phyloP scores from a whole-genome alignment of 2,113 vertebrate species.

The Rynchops niger region DNA sequence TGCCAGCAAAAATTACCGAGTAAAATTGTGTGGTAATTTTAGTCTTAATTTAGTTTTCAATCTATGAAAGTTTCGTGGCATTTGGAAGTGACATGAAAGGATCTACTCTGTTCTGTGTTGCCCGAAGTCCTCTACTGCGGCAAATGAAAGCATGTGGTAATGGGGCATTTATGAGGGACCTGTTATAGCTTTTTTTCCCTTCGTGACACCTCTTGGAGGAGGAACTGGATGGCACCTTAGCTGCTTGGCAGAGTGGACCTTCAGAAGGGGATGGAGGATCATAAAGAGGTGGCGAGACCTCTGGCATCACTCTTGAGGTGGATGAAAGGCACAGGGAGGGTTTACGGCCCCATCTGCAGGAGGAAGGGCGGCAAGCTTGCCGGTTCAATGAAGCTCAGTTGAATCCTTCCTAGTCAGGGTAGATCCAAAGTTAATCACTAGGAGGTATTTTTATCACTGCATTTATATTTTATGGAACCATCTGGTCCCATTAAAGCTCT shows the following conservation, averaged over 20 bases:
- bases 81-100: conserved; percentile 24
- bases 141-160: neutral
- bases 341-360: neutral
- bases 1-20: conserved; percentile 39
- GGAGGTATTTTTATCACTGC: conserved; percentile 62
- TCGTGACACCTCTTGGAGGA: neutral
- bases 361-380: neutral
- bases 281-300: neutral
- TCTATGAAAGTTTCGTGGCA: neutral
- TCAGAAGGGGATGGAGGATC: neutral
- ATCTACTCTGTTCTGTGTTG: neutral
- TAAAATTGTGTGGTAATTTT: conserved; percentile 39
- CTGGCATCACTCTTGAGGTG: neutral
- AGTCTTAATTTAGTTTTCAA: conserved; percentile 52
- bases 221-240: neutral
- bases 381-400: neutral
- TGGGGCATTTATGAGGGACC: neutral
- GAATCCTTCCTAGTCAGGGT: conserved; percentile 20
- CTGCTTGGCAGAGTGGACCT: neutral
- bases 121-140: neutral
- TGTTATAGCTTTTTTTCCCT: neutral
- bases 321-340: neutral
- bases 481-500: conserved; percentile 68
- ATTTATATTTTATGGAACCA: conserved; percentile 74
- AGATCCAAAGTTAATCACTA: conserved; percentile 65